These are phyloP conservation scores for Scolopax mira DNA, from an alignment of 2,113 vertebrate genomes.

Conservation along the genomic window DNA sequence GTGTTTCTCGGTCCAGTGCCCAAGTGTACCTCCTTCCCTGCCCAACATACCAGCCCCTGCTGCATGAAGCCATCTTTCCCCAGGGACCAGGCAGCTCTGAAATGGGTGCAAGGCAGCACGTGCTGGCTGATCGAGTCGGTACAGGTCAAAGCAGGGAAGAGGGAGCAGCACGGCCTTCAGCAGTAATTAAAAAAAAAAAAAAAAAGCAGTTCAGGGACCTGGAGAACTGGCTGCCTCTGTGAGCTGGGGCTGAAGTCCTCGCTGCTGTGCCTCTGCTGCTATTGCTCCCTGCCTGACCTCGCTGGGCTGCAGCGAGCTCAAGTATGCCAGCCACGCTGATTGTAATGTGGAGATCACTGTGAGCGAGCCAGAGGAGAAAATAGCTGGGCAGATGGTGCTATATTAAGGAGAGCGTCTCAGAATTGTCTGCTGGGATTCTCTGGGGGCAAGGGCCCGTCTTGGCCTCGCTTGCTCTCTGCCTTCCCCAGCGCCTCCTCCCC, in stretches of 20 bases:
- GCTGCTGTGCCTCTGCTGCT: neutral
- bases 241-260: neutral
- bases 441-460: neutral
- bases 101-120: neutral
- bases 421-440: constrained; percentile 49
- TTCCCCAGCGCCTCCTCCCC: neutral
- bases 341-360: constrained; percentile 41
- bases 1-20: neutral
- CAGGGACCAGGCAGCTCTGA: neutral
- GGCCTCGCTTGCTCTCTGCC: constrained; percentile 56
- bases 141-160: constrained; percentile 26
- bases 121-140: neutral
- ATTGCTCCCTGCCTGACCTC: neutral
- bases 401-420: constrained; percentile 53
- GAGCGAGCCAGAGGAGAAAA: constrained; percentile 31
- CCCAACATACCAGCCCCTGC: neutral
- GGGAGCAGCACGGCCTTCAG: neutral
- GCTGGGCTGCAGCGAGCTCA: neutral
- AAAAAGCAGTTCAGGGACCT: neutral
- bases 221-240: neutral
- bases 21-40: neutral
- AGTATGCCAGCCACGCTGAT: constrained; percentile 44
- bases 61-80: neutral
- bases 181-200: neutral
- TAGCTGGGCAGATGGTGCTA: constrained; percentile 55